A percentile compares a stretch with the other conserved stretches of the same genome.
Evolutionary conservation across 2,888 invertebrate genomes (phyloP).

Genomic region (Gortyna flavago): DNA sequence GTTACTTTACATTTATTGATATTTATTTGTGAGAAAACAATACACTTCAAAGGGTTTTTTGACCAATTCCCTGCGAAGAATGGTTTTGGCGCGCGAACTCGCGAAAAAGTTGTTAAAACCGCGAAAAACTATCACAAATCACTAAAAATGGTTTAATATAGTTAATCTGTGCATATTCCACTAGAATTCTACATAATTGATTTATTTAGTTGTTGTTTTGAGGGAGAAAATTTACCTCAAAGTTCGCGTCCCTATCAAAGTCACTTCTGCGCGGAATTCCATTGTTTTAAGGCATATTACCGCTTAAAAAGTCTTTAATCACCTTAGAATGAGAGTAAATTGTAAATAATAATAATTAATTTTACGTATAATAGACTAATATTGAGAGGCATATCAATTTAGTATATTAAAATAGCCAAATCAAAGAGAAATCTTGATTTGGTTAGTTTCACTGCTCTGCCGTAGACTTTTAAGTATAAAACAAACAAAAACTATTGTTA

Average conservation of each 20-base stretch:
- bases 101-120: conserved; percentile 11
- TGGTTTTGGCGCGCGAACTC: conserved; percentile 25
- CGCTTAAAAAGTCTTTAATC: conserved; percentile 14
- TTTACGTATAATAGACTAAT: conserved; percentile 13
- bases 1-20: conserved; percentile 59
- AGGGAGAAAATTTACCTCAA: conserved; percentile 14
- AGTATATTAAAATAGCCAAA: conserved; percentile 4
- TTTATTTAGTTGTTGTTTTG: conserved; percentile 18
- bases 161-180: neutral
- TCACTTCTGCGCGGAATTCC: neutral
- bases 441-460: neutral
- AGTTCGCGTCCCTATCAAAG: conserved; percentile 50
- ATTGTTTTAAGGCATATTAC: conserved; percentile 31
- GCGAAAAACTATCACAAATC: neutral
- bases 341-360: conserved; percentile 20
- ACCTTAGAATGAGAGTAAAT: conserved; percentile 39
- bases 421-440: neutral
- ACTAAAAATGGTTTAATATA: conserved; percentile 6
- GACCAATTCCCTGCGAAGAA: conserved; percentile 11
- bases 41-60: conserved; percentile 41
- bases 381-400: neutral
- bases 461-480: neutral
- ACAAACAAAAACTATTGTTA: neutral
- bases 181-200: conserved; percentile 12
- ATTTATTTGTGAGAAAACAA: conserved; percentile 31